Conservation (phyloP, 2,113 vertebrate genomes). For the Alces alces region DNA sequence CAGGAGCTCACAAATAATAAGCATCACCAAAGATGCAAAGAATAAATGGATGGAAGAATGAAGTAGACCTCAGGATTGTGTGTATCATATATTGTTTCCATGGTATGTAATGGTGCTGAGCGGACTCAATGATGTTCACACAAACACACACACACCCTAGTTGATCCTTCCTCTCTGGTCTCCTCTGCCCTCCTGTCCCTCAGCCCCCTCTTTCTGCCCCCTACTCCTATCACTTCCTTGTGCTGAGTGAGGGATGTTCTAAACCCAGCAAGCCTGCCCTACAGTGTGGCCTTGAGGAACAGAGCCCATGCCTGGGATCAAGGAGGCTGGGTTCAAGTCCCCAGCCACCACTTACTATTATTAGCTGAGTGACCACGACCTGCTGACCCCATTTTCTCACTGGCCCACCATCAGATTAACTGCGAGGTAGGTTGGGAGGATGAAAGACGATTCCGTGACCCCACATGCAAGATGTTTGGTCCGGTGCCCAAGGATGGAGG, state of each 20-base stretch:
- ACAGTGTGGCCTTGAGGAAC: background rate
- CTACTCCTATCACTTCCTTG: background rate
- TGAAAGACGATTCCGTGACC: too few relatives aligned
- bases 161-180: background rate
- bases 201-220: background rate
- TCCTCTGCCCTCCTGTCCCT: background rate
- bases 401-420: background rate
- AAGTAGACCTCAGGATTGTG: background rate
- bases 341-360: background rate
- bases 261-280: background rate
- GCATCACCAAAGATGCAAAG: background rate
- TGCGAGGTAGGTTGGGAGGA: background rate
- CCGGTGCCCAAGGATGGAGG: background rate
- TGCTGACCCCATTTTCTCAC: background rate
- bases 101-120: too few relatives aligned
- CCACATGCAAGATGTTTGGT: fast-evolving
- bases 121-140: background rate
- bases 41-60: background rate
- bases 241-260: background rate
- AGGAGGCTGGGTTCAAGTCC: background rate
- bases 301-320: background rate
- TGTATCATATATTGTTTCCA: background rate
- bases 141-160: background rate
- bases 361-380: background rate
- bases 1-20: background rate